These are phyloP conservation scores for Ophion ventricosus DNA, from an alignment of 2,888 invertebrate genomes.

Conservation along the genomic window DNA sequence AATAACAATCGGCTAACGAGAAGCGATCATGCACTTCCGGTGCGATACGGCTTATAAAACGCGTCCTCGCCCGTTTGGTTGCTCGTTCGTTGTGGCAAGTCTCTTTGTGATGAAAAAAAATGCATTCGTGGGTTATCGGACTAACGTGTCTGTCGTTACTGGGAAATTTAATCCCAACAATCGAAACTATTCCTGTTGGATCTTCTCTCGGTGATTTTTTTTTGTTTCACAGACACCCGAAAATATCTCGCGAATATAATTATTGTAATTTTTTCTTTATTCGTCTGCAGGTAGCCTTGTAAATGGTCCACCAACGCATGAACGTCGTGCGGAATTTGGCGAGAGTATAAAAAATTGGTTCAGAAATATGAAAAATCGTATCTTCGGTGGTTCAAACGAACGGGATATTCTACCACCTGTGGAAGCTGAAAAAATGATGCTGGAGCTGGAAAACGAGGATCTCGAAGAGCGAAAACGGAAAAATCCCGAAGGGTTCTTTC, in stretches of 20 bases:
- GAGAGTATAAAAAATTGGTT: constrained; percentile 73
- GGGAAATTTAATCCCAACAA: constrained; percentile 20
- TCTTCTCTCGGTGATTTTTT: constrained; percentile 42
- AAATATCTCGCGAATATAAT: too few relatives aligned
- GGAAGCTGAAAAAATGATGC: constrained; percentile 35
- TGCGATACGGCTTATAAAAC: constrained; percentile 49
- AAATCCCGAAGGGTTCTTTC: constrained; percentile 41
- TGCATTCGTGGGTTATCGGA: constrained; percentile 52
- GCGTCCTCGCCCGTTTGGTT: background rate
- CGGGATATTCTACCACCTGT: constrained; percentile 11
- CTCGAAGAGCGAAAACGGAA: constrained; percentile 52
- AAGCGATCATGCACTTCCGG: constrained; percentile 72
- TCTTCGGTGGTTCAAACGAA: constrained; percentile 44
- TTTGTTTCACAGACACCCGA: too few relatives aligned
- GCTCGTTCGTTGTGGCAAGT: constrained; percentile 3
- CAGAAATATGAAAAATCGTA: constrained; percentile 65
- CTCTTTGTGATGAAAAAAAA: constrained; percentile 12
- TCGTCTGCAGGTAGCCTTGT: constrained; percentile 5
- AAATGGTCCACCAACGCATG: constrained; percentile 24
- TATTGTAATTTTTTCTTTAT: background rate
- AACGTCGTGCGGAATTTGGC: constrained; percentile 63
- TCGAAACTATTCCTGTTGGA: constrained; percentile 24
- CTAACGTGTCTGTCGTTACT: constrained; percentile 35
- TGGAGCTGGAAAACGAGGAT: constrained; percentile 53
- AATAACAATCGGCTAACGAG: constrained; percentile 66